Percentiles rank a stretch among this genome's conserved stretches.
These are phyloP conservation scores for Rhinoraja longicauda DNA, from an alignment of 2,797 vertebrate genomes.

Conservation along the genomic window DNA sequence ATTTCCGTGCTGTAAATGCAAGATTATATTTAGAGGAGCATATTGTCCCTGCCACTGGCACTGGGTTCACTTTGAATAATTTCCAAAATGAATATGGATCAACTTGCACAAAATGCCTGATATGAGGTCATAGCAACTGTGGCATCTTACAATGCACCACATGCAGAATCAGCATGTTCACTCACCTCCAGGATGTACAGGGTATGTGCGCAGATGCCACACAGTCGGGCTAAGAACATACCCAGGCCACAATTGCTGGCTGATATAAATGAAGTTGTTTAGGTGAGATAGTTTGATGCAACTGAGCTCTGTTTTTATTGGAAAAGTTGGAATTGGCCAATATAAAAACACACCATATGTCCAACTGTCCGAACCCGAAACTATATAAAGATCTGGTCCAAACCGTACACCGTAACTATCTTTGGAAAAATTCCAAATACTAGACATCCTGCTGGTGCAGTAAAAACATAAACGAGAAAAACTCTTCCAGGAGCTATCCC, in stretches of 20 bases:
- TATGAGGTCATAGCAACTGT: background rate
- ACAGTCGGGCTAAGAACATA: constrained; percentile 23
- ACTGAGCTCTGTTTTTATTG: background rate
- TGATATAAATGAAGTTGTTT: constrained; percentile 23
- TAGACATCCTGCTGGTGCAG: background rate
- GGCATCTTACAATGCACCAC: constrained; percentile 14
- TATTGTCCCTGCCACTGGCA: background rate
- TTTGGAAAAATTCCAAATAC: background rate
- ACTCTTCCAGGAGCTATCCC: background rate
- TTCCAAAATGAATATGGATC: constrained; percentile 29
- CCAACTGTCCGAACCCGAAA: background rate
- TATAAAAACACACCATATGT: background rate
- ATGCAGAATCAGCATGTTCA: constrained; percentile 16
- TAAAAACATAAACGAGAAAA: background rate
- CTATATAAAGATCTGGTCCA: background rate
- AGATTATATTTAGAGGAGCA: background rate
- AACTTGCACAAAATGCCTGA: background rate
- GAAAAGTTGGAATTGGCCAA: background rate
- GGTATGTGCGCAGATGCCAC: background rate
- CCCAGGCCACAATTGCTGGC: background rate
- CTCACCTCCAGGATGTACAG: constrained; percentile 9
- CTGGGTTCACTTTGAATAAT: constrained; percentile 5
- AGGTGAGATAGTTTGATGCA: background rate
- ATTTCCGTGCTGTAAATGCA: background rate
- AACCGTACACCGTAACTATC: no score